Conservation (phyloP, 2,113 vertebrate species). For the Zingel zingel region DNA sequence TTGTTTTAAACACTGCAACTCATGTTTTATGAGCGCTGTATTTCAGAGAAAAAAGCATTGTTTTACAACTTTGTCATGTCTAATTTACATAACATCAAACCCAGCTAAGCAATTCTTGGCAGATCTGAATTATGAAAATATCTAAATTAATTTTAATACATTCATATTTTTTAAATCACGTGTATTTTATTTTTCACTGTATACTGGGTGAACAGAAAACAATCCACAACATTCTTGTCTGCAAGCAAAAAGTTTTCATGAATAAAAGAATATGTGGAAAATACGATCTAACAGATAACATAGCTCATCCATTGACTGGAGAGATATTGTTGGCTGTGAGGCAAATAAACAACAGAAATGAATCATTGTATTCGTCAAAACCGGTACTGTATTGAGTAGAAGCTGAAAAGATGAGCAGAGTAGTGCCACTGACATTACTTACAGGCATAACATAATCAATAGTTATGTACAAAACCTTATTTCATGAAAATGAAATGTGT, state of each 20-base stretch:
- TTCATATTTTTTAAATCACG: not conserved
- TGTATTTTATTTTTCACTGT: not conserved
- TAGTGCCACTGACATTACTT: conserved; percentile 5
- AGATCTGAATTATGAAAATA: conserved; percentile 13
- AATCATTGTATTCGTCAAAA: conserved; percentile 28
- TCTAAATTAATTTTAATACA: not conserved
- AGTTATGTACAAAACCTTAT: not conserved
- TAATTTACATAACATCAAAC: conserved; percentile 35
- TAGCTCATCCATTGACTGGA: conserved; percentile 18
- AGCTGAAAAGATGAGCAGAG: conserved; percentile 2
- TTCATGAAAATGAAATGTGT: conserved; percentile 21
- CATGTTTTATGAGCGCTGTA: conserved; percentile 24
- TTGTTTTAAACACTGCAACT: conserved; percentile 15
- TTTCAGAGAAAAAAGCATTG: not conserved
- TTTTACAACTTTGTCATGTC: conserved; percentile 23
- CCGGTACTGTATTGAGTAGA: not conserved
- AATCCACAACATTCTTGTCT: not conserved
- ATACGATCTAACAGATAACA: conserved; percentile 18
- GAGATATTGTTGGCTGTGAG: conserved; percentile 28
- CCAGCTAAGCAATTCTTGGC: not conserved
- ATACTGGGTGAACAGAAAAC: not conserved
- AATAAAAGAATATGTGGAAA: conserved; percentile 25
- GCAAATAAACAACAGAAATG: conserved; percentile 49
- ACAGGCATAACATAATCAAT: conserved; percentile 9
- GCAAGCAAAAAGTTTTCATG: conserved; percentile 17